Base-by-base conservation (phyloP, 92 coral and sea anemone genomes). In the Diadumene lineata region DNA sequence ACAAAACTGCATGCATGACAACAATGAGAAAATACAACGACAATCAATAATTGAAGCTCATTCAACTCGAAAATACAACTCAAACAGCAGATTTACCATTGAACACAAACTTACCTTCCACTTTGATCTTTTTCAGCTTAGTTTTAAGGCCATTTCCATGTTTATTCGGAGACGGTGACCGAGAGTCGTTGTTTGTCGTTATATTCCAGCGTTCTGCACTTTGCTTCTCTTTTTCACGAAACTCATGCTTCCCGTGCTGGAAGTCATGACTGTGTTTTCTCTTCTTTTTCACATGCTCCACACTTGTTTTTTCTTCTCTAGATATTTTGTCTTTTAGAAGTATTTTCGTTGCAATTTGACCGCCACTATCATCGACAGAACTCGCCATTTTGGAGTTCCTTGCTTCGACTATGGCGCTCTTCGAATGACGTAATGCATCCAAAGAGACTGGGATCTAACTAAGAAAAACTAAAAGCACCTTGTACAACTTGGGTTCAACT, bases 181-280 rank as follows among this genome's bases (percentile, higher is more conserved):
- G 88, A 53, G 91, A 82, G 27, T 71, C 74, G 29, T 64, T 57
- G 56, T 81, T 68, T 33, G 94, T 75, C 62, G 97, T 84, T 15
- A 94, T 85, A 84, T 94, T 94, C 98, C 98, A 94, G 81, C 91
- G 90, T 78, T 91, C 97, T 56, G 29, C 68, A 56, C 34, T 51
- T 17, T 78, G 61, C 56, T 46, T 68, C 10, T 78, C 75, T 22
- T 68, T 69, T 18, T 50, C 70, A 21, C 60, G 9, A 44, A 63
- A 28, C 31, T 56, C 67, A n/a, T 56, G 67, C 44, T 67, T 78
- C 7, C 25, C 56, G 21, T 48, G 63, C 50, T 78, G 82, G 33
- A 67, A 43, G 26, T 78, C 82, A 7, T 67, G 75, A 43, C 72
- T 51, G 26, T 78, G 83, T 77, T 90, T 90, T 58, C 96, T 73